These are phyloP conservation scores for Dryoscopus gambensis DNA, from an alignment of 2,113 vertebrate genomes.

Conservation along the genomic window DNA sequence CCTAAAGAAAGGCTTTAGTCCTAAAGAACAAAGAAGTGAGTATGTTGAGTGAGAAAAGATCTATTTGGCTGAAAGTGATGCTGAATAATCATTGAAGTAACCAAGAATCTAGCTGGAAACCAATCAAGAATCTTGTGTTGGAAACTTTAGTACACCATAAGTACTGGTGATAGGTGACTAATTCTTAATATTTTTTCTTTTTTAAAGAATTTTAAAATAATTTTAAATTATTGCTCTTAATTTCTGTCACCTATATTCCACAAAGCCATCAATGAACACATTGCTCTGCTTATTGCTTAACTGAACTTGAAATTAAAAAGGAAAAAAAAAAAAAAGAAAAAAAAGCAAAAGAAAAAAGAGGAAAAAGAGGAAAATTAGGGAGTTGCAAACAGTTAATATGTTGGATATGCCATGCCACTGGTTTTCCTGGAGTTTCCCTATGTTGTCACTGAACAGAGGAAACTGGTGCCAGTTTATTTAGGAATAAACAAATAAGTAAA, in stretches of 20 bases:
- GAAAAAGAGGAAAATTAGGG: background rate
- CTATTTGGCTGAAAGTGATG: background rate
- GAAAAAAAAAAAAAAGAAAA: too few species aligned
- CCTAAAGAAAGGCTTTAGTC: background rate
- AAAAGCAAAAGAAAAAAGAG: background rate
- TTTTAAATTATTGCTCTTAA: background rate
- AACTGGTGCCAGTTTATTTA: background rate
- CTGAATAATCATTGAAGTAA: background rate
- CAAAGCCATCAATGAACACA: background rate
- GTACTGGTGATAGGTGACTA: background rate
- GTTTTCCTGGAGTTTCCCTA: background rate
- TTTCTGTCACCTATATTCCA: background rate
- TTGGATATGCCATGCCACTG: background rate
- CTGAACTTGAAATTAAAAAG: background rate
- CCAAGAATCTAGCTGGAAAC: background rate
- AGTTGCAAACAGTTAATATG: background rate
- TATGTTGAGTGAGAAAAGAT: background rate
- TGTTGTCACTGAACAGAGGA: background rate
- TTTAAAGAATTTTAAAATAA: background rate
- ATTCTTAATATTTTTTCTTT: background rate
- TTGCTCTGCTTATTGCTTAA: background rate
- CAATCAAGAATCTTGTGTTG: background rate
- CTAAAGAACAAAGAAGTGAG: background rate
- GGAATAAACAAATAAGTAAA: background rate
- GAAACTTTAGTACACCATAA: background rate